Evolutionary conservation across 2,113 vertebrate species (phyloP).

Genomic region (Clarias macrocephalus): DNA sequence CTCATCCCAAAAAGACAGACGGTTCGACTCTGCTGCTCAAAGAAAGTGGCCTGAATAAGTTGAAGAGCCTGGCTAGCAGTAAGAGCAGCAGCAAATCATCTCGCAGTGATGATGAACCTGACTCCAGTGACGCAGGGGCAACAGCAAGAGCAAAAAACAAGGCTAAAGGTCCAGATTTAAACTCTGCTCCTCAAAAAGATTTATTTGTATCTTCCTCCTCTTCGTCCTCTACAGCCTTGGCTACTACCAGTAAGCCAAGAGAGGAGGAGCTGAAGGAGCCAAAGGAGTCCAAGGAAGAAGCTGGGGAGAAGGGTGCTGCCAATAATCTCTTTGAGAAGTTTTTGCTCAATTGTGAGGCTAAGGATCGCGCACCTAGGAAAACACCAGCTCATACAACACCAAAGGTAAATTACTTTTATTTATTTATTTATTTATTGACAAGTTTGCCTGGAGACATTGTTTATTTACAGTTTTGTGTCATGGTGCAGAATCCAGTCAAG

Average conservation of each 20-base stretch:
- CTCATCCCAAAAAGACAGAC: slow-evolving; percentile 65
- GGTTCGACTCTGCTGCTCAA: slow-evolving; percentile 44
- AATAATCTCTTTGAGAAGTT: slow-evolving; percentile 77
- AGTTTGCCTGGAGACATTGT: background rate
- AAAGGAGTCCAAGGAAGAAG: slow-evolving; percentile 68
- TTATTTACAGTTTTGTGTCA: background rate
- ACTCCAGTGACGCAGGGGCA: slow-evolving; percentile 74
- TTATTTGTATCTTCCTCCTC: slow-evolving; percentile 60
- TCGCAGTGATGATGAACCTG: slow-evolving; percentile 76
- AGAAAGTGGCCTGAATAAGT: slow-evolving; percentile 70
- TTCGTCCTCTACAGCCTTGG: slow-evolving; percentile 50
- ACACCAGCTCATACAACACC: slow-evolving; percentile 60
- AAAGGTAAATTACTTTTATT: slow-evolving; percentile 60
- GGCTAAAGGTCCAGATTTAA: slow-evolving; percentile 62
- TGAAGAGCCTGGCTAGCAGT: slow-evolving; percentile 66
- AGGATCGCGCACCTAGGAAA: slow-evolving; percentile 71
- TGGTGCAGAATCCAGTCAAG: slow-evolving; percentile 73
- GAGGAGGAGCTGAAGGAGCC: slow-evolving; percentile 68
- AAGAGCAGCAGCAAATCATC: slow-evolving; percentile 64
- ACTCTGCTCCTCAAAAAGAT: slow-evolving; percentile 48
- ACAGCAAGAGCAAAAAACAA: slow-evolving; percentile 59
- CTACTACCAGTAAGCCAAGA: slow-evolving; percentile 54
- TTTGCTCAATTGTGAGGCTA: slow-evolving; percentile 74
- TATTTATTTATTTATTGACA: background rate
- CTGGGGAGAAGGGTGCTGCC: slow-evolving; percentile 62